Evolutionary conservation across 2,888 invertebrate genomes (phyloP).

Genomic region (Drosophila nr. medialis): DNA sequence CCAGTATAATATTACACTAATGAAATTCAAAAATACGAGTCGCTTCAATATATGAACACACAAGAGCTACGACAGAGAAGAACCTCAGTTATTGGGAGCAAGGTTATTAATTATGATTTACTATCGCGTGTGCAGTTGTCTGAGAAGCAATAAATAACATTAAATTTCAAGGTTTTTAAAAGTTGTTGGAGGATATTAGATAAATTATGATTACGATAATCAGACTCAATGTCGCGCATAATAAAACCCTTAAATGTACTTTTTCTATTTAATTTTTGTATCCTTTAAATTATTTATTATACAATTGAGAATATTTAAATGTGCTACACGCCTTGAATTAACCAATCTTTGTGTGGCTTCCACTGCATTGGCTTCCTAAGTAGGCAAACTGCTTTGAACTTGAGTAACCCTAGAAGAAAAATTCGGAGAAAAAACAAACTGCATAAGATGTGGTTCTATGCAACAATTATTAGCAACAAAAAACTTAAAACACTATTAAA

Average conservation of each 20-base stretch:
- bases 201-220: no score
- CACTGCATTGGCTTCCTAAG: no score
- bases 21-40: conserved; percentile 7
- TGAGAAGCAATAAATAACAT: no score
- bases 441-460: neutral
- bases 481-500: neutral
- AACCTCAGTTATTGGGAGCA: neutral
- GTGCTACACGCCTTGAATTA: neutral
- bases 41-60: neutral
- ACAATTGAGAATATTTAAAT: neutral
- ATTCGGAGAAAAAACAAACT: rapidly evolving
- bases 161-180: no score
- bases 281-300: no score
- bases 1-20: conserved; percentile 28
- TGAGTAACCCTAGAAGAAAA: neutral
- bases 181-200: no score
- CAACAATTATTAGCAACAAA: neutral
- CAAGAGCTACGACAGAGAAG: neutral
- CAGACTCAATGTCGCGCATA: no score
- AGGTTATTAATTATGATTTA: neutral
- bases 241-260: no score
- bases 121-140: neutral
- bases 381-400: neutral
- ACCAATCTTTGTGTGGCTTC: neutral
- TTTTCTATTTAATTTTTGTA: no score